phyloP scores from a whole-genome alignment of 92 coral and sea anemone species.

The Phenganax stokvisi region DNA sequence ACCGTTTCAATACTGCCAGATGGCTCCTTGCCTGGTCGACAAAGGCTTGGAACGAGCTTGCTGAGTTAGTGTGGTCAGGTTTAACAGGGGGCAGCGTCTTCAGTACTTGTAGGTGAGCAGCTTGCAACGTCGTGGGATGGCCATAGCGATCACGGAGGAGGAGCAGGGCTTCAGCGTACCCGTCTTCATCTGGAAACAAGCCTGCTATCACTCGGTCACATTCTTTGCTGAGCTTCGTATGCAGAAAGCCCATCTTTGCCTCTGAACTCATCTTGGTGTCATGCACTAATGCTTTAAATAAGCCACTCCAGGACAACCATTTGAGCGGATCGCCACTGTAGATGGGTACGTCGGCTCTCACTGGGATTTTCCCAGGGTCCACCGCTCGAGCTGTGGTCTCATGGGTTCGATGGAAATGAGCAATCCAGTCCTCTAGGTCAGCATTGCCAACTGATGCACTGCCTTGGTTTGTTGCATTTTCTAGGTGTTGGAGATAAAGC shows the following conservation, averaged over 20 bases:
- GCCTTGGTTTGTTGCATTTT: not conserved
- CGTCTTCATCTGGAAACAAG: constrained; percentile 30
- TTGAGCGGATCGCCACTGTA: constrained; percentile 29
- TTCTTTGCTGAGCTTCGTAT: constrained; percentile 11
- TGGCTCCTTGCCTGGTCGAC: constrained; percentile 35
- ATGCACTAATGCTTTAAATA: constrained; percentile 32
- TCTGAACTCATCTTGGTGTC: constrained; percentile 32
- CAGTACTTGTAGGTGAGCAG: constrained; percentile 26
- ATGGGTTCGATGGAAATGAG: not conserved
- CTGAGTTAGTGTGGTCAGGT: not conserved
- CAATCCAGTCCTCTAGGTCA: constrained; percentile 25
- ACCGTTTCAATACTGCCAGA: constrained; percentile 18
- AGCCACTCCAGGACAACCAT: constrained; percentile 34
- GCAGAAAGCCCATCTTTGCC: constrained; percentile 32
- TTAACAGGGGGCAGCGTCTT: constrained; percentile 1
- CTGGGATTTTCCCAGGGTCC: constrained; percentile 38
- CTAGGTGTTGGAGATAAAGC: constrained; percentile 21
- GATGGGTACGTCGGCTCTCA: constrained; percentile 21
- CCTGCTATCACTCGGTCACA: constrained; percentile 34
- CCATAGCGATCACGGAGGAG: constrained; percentile 27
- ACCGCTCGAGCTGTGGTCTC: not conserved
- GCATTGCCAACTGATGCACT: not conserved
- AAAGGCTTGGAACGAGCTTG: constrained; percentile 14
- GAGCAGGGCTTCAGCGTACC: constrained; percentile 34
- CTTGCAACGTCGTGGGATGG: constrained; percentile 26